Conservation (phyloP, 2,113 vertebrate genomes). For the Talpa occidentalis region DNA sequence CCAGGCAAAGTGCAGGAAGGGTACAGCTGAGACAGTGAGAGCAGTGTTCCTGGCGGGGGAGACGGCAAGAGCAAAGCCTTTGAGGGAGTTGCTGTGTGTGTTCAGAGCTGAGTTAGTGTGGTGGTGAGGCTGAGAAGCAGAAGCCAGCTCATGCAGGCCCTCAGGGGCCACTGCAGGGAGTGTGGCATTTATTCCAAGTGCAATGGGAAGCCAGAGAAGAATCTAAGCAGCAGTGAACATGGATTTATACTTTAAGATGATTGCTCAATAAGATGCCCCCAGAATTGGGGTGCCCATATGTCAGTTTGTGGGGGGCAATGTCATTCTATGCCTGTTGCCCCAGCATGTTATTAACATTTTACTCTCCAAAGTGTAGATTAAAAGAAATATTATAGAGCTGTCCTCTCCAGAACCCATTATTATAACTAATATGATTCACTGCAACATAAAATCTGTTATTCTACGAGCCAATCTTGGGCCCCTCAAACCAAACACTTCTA, state of each 20-base stretch:
- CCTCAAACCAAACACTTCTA: not conserved
- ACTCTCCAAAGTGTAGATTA: not conserved
- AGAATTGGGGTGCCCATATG: not conserved
- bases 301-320: not conserved
- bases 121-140: not conserved
- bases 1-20: not conserved
- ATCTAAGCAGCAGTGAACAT: not conserved
- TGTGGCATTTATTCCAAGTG: not conserved
- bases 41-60: rapidly evolving
- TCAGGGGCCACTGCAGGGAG: rapidly evolving
- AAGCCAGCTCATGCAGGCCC: not conserved
- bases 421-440: not conserved
- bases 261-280: not conserved
- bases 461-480: not conserved
- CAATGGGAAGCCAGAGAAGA: not conserved
- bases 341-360: not conserved
- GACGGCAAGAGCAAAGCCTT: too few species aligned
- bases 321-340: not conserved
- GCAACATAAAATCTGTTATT: not conserved
- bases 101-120: not conserved
- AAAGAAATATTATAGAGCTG: not conserved
- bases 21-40: not conserved
- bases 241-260: not conserved
- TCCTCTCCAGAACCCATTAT: not conserved
- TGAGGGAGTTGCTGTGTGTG: not conserved